Evolutionary conservation across 2,888 invertebrate genomes (phyloP).

Genomic region (Anagyrus pseudococci): DNA sequence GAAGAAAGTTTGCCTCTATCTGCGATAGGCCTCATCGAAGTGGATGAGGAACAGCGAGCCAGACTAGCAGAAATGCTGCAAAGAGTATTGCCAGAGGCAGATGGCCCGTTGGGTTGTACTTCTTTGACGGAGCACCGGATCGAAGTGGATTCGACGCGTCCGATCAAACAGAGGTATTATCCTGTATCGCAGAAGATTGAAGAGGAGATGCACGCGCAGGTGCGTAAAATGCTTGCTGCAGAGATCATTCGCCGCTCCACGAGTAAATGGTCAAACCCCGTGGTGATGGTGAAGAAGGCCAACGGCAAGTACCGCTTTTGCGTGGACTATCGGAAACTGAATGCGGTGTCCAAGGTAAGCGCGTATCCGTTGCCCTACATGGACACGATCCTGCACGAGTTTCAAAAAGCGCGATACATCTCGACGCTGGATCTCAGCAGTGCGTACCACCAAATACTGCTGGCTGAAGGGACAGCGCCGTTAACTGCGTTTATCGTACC

Average conservation of each 20-base stretch:
- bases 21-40: too few relatives aligned
- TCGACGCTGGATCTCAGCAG: conserved; percentile 40
- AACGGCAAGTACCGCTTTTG: conserved; percentile 25
- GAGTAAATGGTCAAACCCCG: neutral
- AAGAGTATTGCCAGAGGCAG: too few relatives aligned
- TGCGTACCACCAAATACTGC: conserved; percentile 40
- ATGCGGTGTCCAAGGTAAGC: conserved; percentile 43
- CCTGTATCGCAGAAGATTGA: neutral
- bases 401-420: conserved; percentile 42
- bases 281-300: neutral
- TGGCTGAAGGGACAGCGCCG: conserved; percentile 25
- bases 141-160: too few relatives aligned
- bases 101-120: too few relatives aligned
- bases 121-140: too few relatives aligned
- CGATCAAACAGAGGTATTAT: neutral
- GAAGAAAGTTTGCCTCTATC: too few relatives aligned
- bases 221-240: neutral
- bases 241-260: neutral
- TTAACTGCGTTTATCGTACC: conserved; percentile 44
- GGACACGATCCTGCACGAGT: conserved; percentile 44
- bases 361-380: conserved; percentile 39
- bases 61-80: too few relatives aligned
- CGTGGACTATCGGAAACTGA: conserved; percentile 42
- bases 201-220: neutral
- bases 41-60: too few relatives aligned